Evolutionary conservation across 2,113 vertebrate species (phyloP).

Genomic region (Orientallactaga bullata): DNA sequence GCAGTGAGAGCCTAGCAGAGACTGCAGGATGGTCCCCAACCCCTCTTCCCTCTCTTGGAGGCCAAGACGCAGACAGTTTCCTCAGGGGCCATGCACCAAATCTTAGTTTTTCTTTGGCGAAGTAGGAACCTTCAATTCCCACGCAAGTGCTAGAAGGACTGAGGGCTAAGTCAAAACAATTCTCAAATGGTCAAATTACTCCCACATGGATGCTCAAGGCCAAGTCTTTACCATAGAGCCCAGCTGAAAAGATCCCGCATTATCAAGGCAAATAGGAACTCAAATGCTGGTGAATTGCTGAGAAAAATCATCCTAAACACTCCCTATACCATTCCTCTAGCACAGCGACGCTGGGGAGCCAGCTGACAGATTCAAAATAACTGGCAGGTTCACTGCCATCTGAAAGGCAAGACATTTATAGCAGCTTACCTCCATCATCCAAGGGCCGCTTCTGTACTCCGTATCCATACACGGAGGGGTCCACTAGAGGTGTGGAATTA

Average conservation of each 20-base stretch:
- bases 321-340: background rate
- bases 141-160: background rate
- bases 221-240: background rate
- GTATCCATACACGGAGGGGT: constrained; percentile 95
- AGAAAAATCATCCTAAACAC: constrained; percentile 23
- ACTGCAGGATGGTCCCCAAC: background rate
- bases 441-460: constrained; percentile 95
- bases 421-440: constrained; percentile 95
- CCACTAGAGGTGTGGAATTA: constrained; percentile 94
- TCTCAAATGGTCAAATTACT: background rate
- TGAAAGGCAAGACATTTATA: background rate
- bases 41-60: background rate
- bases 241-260: background rate
- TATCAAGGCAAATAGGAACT: constrained; percentile 58
- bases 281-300: background rate
- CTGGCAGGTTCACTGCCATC: background rate
- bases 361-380: background rate
- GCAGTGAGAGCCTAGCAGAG: background rate
- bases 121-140: background rate
- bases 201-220: background rate
- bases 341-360: background rate
- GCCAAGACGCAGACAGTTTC: background rate
- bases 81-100: background rate
- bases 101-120: background rate
- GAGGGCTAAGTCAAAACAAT: constrained; percentile 7